Percentiles rank a stretch among this genome's conserved stretches.
Conservation (phyloP, 92 coral and sea anemone species). For the Pocillopora grandis region DNA sequence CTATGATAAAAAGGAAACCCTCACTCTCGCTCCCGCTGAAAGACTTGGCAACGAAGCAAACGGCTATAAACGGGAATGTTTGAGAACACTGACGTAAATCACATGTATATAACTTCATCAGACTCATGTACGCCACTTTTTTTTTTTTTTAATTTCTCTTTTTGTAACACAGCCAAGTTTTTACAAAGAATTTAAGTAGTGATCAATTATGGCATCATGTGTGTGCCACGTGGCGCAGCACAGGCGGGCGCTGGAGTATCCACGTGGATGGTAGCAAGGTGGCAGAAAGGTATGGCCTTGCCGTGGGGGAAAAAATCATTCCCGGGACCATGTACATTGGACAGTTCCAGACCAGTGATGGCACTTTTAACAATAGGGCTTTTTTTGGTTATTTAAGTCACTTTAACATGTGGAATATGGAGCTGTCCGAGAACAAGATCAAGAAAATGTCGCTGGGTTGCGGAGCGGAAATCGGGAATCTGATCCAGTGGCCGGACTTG, state of each 20-base stretch:
- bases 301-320: background rate
- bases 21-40: no score
- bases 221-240: constrained; percentile 19
- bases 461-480: constrained; percentile 18
- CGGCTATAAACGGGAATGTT: no score
- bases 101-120: no score
- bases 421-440: background rate
- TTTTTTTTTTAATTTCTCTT: no score
- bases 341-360: background rate
- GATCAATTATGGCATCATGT: background rate
- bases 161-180: no score
- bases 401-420: constrained; percentile 12
- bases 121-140: no score
- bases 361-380: background rate
- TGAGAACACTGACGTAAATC: no score
- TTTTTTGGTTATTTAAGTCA: constrained; percentile 8
- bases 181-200: background rate
- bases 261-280: constrained; percentile 16
- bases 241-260: background rate
- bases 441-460: constrained; percentile 1
- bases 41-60: no score
- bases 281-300: background rate
- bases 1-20: no score
- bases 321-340: background rate
- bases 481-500: constrained; percentile 18